Conservation (phyloP, 2,113 vertebrate species). For the Pogona vitticeps region DNA sequence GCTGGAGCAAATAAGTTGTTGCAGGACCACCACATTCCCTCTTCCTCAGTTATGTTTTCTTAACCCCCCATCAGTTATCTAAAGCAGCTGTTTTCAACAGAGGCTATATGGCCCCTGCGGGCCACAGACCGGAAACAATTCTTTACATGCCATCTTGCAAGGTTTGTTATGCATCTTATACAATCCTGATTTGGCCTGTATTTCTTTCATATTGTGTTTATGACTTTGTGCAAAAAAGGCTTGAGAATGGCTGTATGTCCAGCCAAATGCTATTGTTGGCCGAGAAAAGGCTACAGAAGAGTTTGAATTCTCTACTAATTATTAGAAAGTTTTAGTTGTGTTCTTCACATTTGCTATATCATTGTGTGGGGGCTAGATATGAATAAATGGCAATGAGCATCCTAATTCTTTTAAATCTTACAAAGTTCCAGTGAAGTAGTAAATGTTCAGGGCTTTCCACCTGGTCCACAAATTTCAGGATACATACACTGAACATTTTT, state of each 20-base stretch:
- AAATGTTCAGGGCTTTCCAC: neutral
- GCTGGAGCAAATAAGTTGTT: neutral
- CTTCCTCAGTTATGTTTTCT: neutral
- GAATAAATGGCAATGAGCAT: neutral
- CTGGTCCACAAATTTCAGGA: neutral
- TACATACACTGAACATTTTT: neutral
- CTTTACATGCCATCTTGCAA: too few relatives aligned
- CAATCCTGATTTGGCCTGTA: too few relatives aligned
- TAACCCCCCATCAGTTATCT: too few relatives aligned
- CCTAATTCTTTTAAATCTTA: too few relatives aligned
- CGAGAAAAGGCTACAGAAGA: neutral
- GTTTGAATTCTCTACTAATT: neutral
- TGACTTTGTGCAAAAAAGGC: neutral
- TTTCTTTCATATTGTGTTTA: too few relatives aligned
- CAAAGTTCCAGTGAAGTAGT: neutral
- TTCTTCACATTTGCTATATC: neutral
- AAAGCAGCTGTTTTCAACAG: too few relatives aligned
- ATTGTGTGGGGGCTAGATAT: neutral
- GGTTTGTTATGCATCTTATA: too few relatives aligned
- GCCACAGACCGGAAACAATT: too few relatives aligned
- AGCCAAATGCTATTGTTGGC: neutral
- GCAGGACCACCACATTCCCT: neutral
- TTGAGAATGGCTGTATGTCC: neutral
- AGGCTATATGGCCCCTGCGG: too few relatives aligned
- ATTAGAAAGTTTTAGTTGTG: neutral